Evolutionary conservation across 2,797 vertebrate species (phyloP).

Genomic region (Fistularia commersonii): DNA sequence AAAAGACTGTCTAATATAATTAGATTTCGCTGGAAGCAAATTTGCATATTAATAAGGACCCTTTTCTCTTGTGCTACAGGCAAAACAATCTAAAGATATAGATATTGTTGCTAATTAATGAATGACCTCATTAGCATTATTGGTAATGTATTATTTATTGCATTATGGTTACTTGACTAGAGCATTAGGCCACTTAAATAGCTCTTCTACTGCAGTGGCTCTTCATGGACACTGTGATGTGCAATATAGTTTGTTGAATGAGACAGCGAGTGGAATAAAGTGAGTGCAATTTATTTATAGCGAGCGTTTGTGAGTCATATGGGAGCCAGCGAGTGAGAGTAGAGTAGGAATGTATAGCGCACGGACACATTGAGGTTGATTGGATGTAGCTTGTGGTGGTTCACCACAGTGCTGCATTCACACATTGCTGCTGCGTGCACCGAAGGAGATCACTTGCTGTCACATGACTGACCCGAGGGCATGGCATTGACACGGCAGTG

Average conservation of each 20-base stretch:
- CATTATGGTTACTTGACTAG: conserved; percentile 4
- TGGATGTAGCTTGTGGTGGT: conserved; percentile 25
- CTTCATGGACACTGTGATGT: conserved; percentile 12
- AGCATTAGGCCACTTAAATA: conserved; percentile 20
- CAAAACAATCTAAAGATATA: conserved; percentile 25
- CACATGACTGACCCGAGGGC: conserved; percentile 32
- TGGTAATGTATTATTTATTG: conserved; percentile 25
- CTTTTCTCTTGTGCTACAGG: conserved; percentile 25
- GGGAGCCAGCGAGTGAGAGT: conserved; percentile 7
- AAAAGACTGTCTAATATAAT: conserved; percentile 29
- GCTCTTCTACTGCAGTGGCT: conserved; percentile 25
- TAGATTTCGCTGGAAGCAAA: conserved; percentile 22
- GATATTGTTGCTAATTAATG: conserved; percentile 41
- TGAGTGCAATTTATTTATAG: conserved; percentile 32
- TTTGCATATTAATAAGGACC: conserved; percentile 54
- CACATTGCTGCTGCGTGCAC: conserved; percentile 44
- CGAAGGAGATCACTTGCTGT: conserved; percentile 41
- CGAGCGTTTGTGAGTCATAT: conserved; percentile 29
- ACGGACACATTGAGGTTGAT: conserved; percentile 48
- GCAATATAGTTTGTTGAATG: conserved; percentile 13
- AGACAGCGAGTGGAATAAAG: conserved; percentile 1
- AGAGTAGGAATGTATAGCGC: conserved; percentile 39
- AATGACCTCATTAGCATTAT: conserved; percentile 43
- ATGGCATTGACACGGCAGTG: conserved; percentile 3
- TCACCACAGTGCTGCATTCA: conserved; percentile 48